These are phyloP conservation scores for Abscondita cerata DNA, from an alignment of 2,888 invertebrate species.

Conservation along the genomic window DNA sequence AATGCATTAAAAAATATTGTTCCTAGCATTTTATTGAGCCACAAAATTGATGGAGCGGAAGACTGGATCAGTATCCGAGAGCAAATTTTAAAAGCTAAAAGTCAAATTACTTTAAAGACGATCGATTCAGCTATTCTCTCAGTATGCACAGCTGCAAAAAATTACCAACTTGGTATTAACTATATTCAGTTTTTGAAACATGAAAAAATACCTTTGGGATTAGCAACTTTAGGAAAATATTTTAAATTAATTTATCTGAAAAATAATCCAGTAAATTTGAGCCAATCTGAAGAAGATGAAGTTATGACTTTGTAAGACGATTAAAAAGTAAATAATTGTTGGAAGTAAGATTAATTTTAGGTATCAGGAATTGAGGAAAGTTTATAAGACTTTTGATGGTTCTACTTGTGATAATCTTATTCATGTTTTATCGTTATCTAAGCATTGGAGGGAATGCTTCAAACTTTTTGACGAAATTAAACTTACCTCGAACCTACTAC, in stretches of 20 bases:
- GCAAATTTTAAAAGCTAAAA: conserved; percentile 55
- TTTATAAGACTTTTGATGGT: conserved; percentile 67
- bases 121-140: conserved; percentile 68
- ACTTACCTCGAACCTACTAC: conserved; percentile 59
- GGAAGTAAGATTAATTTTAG: conserved; percentile 36
- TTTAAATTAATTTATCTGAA: conserved; percentile 62
- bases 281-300: conserved; percentile 57
- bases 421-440: conserved; percentile 68
- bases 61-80: conserved; percentile 59
- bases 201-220: conserved; percentile 61
- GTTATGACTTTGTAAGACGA: conserved; percentile 62
- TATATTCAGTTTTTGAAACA: conserved; percentile 65
- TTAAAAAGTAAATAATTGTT: conserved; percentile 7
- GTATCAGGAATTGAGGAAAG: conserved; percentile 57
- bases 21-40: conserved; percentile 10
- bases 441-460: conserved; percentile 68
- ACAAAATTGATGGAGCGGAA: conserved; percentile 10
- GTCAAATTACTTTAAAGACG: conserved; percentile 60
- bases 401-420: conserved; percentile 67
- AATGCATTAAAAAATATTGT: conserved; percentile 1
- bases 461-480: conserved; percentile 68
- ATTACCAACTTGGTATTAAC: conserved; percentile 62
- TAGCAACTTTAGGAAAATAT: conserved; percentile 66
- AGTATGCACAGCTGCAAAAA: conserved; percentile 58
- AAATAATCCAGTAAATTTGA: conserved; percentile 55